These are phyloP conservation scores for Fulica atra DNA, from an alignment of 2,113 vertebrate genomes.

Conservation along the genomic window DNA sequence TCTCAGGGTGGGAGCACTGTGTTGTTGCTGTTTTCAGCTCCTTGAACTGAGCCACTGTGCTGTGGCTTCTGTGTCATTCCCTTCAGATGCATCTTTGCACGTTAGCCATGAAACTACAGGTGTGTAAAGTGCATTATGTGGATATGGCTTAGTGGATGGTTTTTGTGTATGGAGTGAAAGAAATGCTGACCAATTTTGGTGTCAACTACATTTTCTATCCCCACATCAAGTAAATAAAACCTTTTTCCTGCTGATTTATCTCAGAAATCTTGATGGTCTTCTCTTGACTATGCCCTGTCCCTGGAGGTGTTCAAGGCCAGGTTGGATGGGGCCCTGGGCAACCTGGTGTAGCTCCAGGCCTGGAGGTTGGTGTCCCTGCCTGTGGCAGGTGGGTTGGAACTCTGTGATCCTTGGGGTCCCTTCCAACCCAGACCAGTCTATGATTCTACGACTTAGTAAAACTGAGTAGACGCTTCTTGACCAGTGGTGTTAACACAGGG, in stretches of 20 bases:
- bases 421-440: too few species aligned
- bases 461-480: background rate
- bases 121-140: background rate
- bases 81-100: background rate
- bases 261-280: background rate
- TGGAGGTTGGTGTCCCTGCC: too few species aligned
- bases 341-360: too few species aligned
- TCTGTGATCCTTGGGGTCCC: too few species aligned
- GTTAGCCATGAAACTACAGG: background rate
- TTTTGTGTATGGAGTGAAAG: background rate
- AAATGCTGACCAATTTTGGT: background rate
- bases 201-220: background rate
- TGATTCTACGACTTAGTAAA: too few species aligned
- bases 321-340: too few species aligned
- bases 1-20: background rate
- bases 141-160: background rate
- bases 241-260: background rate
- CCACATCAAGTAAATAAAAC: background rate
- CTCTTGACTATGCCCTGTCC: too few species aligned
- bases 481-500: rapidly evolving
- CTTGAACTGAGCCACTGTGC: background rate
- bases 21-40: background rate
- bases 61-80: background rate
- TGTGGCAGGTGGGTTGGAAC: too few species aligned
- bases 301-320: too few species aligned